Evolutionary conservation across 2,113 vertebrate genomes (phyloP).

Genomic region (Anguilla rostrata): DNA sequence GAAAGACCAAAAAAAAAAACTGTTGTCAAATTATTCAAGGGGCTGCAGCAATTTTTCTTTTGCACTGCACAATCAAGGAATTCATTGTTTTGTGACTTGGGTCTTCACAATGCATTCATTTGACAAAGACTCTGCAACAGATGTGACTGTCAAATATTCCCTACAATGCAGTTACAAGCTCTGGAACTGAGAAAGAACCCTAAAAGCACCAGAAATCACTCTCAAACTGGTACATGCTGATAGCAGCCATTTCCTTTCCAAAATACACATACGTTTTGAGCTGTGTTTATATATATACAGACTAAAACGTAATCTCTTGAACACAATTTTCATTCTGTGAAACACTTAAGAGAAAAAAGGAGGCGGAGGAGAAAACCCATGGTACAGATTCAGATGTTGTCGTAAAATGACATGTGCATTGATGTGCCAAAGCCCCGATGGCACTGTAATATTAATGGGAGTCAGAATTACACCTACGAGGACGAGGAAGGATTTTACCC

Average conservation of each 20-base stretch:
- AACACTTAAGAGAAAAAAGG: neutral
- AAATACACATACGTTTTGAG: neutral
- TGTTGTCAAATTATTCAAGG: neutral
- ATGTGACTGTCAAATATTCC: neutral
- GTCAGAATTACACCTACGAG: neutral
- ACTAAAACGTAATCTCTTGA: neutral
- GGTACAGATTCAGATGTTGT: slow-evolving; percentile 23
- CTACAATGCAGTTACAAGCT: neutral
- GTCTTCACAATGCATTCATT: neutral
- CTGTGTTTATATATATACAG: neutral
- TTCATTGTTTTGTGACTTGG: neutral
- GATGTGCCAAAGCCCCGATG: slow-evolving; percentile 13
- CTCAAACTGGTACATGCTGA: neutral
- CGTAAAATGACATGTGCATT: slow-evolving; percentile 9
- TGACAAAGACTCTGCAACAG: neutral
- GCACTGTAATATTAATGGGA: slow-evolving; percentile 25
- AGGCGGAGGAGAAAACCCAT: neutral
- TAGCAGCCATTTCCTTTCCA: neutral
- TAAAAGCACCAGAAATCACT: neutral
- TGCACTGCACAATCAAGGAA: neutral
- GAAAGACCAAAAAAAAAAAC: neutral
- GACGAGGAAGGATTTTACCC: neutral
- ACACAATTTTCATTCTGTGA: neutral
- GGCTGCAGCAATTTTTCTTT: neutral
- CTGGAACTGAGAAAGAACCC: neutral